A percentile compares a stretch with the other conserved stretches of the same genome.
These are phyloP conservation scores for Protophormia terraenovae DNA, from an alignment of 2,888 invertebrate genomes.

Conservation along the genomic window DNA sequence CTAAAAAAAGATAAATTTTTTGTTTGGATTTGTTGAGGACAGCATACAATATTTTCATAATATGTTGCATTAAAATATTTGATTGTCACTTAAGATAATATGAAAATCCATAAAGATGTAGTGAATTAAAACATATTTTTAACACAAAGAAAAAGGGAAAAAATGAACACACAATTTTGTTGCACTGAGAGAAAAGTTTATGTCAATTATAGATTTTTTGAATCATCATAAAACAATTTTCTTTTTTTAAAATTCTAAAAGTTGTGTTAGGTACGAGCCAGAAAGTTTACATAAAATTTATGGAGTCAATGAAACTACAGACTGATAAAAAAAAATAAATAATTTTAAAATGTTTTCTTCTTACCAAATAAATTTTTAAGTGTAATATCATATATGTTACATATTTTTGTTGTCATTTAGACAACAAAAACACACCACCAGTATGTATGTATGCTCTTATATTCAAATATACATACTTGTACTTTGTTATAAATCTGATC, in stretches of 20 bases:
- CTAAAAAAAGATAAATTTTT: neutral
- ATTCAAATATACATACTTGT: neutral
- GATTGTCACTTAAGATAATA: constrained; percentile 77
- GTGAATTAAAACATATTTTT: constrained; percentile 40
- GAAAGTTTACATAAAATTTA: too few relatives aligned
- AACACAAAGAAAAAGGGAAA: constrained; percentile 11
- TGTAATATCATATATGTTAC: constrained; percentile 7
- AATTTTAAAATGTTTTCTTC: too few relatives aligned
- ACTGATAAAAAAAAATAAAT: too few relatives aligned
- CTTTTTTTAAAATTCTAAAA: too few relatives aligned
- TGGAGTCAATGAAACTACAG: too few relatives aligned
- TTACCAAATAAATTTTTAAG: neutral
- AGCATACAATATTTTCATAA: constrained; percentile 55
- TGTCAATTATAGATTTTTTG: too few relatives aligned
- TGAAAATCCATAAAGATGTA: constrained; percentile 53
- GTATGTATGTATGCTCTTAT: neutral
- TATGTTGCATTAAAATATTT: constrained; percentile 71
- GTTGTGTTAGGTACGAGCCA: too few relatives aligned
- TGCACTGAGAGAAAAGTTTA: constrained; percentile 46
- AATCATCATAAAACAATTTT: too few relatives aligned
- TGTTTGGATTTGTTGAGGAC: constrained; percentile 1
- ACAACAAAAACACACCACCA: neutral
- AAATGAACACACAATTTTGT: neutral
- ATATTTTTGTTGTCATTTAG: constrained; percentile 21
- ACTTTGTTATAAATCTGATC: constrained; percentile 64